phyloP scores from a whole-genome alignment of 53 echinoderm and acorn worm species.

The Actinopyga echinites region DNA sequence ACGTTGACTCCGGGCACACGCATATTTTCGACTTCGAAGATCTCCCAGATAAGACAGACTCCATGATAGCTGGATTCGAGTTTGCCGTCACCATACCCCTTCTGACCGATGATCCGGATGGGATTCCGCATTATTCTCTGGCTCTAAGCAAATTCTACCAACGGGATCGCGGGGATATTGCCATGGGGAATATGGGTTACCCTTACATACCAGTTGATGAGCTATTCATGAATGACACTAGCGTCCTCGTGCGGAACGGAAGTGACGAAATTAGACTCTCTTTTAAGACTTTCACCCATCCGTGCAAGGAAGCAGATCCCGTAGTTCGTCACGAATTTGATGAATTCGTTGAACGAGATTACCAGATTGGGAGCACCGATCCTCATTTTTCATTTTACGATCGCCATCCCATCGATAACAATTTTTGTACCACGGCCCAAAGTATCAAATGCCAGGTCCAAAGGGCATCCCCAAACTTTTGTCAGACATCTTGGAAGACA shows the following conservation, averaged over 20 bases:
- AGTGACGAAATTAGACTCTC: neutral
- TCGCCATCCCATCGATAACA: neutral
- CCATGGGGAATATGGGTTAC: neutral
- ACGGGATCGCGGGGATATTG: neutral
- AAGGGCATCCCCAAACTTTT: neutral
- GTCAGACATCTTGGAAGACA: neutral
- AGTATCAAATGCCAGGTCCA: neutral
- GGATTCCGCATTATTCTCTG: constrained; percentile 2
- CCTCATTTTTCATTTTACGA: neutral
- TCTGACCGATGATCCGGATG: neutral
- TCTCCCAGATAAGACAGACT: neutral
- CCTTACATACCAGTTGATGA: constrained; percentile 29
- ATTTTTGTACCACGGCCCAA: neutral
- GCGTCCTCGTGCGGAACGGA: neutral
- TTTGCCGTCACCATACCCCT: neutral
- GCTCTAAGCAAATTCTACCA: constrained; percentile 4
- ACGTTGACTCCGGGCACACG: neutral
- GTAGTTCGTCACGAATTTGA: neutral
- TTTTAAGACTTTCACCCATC: neutral
- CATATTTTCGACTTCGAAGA: neutral
- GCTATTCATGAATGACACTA: neutral
- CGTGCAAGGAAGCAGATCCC: neutral
- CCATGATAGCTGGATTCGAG: neutral
- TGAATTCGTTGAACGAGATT: neutral
- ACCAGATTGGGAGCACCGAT: neutral